phyloP scores from a whole-genome alignment of 1,140 invertebrate species.

The Caenorhabditis inopinata region DNA sequence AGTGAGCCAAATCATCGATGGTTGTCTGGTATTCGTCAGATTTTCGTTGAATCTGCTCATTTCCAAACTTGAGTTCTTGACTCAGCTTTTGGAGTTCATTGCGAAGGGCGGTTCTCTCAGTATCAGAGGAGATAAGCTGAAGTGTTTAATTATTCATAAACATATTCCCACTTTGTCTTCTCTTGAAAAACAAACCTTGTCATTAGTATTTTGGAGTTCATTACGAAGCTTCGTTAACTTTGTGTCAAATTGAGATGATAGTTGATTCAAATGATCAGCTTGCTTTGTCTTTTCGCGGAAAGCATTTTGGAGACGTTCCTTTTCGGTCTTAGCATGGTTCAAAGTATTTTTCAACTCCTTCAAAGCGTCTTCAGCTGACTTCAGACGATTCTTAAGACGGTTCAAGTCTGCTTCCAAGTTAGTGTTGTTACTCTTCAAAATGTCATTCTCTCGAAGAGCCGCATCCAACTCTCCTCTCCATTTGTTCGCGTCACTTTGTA shows the following conservation, averaged over 20 bases:
- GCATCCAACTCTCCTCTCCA: conserved; percentile 57
- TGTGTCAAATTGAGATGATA: conserved; percentile 58
- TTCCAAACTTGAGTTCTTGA: conserved; percentile 64
- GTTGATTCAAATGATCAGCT: conserved; percentile 60
- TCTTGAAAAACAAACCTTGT: conserved; percentile 60
- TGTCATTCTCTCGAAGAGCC: conserved; percentile 57
- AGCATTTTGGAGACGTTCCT: conserved; percentile 59
- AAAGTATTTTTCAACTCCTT: conserved; percentile 55
- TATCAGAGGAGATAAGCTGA: conserved; percentile 60
- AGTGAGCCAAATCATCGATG: conserved; percentile 61
- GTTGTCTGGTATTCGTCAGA: conserved; percentile 64
- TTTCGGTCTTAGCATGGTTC: conserved; percentile 59
- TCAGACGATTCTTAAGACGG: conserved; percentile 52
- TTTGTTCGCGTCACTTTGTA: conserved; percentile 54
- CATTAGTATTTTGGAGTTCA: conserved; percentile 61
- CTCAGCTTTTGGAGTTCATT: conserved; percentile 56
- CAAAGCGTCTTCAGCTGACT: conserved; percentile 52
- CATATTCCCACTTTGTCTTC: background rate
- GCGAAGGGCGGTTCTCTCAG: conserved; percentile 56
- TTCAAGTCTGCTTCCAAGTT: conserved; percentile 54
- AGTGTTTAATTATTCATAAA: conserved; percentile 16
- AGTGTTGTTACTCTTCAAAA: conserved; percentile 47
- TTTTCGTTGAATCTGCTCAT: conserved; percentile 64
- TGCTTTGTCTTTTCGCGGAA: conserved; percentile 63
- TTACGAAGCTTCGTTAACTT: conserved; percentile 60